phyloP scores from a whole-genome alignment of 1,140 invertebrate species.

The Drosophila burlai region DNA sequence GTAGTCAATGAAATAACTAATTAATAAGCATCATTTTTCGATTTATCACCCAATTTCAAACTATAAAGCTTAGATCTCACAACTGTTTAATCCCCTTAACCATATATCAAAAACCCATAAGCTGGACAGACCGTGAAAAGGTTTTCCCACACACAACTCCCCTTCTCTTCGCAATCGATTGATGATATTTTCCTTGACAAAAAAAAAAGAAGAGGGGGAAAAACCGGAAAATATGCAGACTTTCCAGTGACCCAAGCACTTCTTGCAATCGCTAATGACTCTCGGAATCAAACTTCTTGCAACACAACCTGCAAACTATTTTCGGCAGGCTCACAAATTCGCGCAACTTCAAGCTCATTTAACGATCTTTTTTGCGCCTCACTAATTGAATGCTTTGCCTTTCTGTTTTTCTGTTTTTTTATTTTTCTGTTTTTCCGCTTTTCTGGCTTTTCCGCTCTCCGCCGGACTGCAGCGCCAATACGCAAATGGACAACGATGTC shows the following conservation, averaged over 20 bases:
- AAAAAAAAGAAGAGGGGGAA: background rate
- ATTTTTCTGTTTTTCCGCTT: slow-evolving; percentile 5
- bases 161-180: slow-evolving; percentile 20
- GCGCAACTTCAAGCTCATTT: slow-evolving; percentile 49
- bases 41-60: slow-evolving; percentile 1
- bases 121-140: background rate
- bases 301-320: background rate
- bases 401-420: background rate
- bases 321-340: slow-evolving; percentile 18
- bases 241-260: slow-evolving; percentile 26
- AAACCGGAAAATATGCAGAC: slow-evolving; percentile 18
- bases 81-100: background rate
- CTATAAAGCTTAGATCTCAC: background rate
- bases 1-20: background rate
- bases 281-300: background rate
- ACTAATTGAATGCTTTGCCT: slow-evolving; percentile 21
- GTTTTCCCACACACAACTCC: slow-evolving; percentile 10
- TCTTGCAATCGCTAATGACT: slow-evolving; percentile 9
- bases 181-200: slow-evolving; percentile 8
- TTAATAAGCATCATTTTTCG: background rate
- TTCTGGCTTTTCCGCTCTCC: slow-evolving; percentile 2
- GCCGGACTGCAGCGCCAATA: slow-evolving; percentile 89
- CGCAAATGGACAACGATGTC: slow-evolving; percentile 95
- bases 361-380: background rate
- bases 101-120: background rate